Evolutionary conservation across 2,113 vertebrate species (phyloP), one percentile per base, ranked within the genome.

Genomic region (Garra rufa): DNA sequence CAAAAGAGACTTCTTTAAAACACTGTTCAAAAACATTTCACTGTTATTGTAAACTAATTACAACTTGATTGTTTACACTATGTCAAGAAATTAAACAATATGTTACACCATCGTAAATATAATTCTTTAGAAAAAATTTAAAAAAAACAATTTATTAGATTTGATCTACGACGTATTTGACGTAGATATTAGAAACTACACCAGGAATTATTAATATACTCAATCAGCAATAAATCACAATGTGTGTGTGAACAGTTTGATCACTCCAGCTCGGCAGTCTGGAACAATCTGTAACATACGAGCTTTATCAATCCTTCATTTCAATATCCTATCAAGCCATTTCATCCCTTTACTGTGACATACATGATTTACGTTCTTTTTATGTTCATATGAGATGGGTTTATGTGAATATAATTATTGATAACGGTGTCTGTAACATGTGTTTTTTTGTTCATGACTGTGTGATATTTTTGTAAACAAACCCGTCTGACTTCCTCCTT

Each of bases 401-500:
- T 44, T 44, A 17, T 4, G 61, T 17, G 2, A 7, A 63, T 44
- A 19, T 2, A n/a, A 15, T 26, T 0, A n/a, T 15, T 38, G 41
- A 8, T 24, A 71, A 24, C 41, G 21, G 14, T 14, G 69, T 13
- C 73, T 5, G 7, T 52, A n/a, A 50, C 4, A 17, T 75, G 7
- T 24, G 2, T 38, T 38, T 65, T 24, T 57, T 59, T 76, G 70
- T 75, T 83, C 50, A 74, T 52, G 52, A 82, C 87, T 91, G 6
- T 76, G 77, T 83, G 79, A 24, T 91, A 89, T 93, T 93, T 92
- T 93, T 91, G 94, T 95, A 94, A 95, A 95, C 94, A 95, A 92
- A 91, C 79, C 52, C 87, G 78, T 30, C 38, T n/a, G 82, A 92
- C 92, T 93, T 93, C 92, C 92, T 91, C 85, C 61, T 87, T 67